Evolutionary conservation across 2,888 invertebrate genomes (phyloP).

Genomic region (Apamea epomidion): DNA sequence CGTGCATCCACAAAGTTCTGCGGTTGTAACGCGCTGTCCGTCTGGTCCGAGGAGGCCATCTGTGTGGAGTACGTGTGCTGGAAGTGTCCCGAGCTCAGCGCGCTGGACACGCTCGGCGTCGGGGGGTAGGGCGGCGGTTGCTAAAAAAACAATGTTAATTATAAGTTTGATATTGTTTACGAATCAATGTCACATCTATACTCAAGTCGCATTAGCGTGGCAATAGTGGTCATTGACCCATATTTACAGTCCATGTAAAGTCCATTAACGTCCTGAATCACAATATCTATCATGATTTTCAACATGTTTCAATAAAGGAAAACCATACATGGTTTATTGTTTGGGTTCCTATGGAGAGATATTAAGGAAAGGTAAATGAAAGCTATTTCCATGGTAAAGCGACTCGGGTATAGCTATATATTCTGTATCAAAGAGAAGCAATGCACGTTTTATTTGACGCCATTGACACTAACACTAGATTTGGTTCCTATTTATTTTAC

Average conservation of each 20-base stretch:
- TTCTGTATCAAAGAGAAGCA: not conserved
- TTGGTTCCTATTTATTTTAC: not conserved
- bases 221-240: not conserved
- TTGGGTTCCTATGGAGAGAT: too few species aligned
- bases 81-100: constrained; percentile 79
- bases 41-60: constrained; percentile 76
- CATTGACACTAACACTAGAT: not conserved
- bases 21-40: constrained; percentile 76
- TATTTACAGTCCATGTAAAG: too few species aligned
- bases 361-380: too few species aligned
- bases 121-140: constrained; percentile 86
- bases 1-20: constrained; percentile 87
- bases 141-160: constrained; percentile 43
- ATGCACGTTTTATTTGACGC: not conserved
- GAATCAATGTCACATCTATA: not conserved
- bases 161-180: not conserved
- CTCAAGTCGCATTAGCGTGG: too few species aligned
- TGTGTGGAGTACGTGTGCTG: constrained; percentile 81
- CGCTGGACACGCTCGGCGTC: constrained; percentile 84
- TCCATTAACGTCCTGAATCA: too few species aligned
- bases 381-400: too few species aligned
- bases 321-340: too few species aligned
- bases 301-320: too few species aligned
- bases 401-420: not conserved
- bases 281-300: too few species aligned